phyloP scores from a whole-genome alignment of 1,140 invertebrate genomes.

The Pararge aegeria region DNA sequence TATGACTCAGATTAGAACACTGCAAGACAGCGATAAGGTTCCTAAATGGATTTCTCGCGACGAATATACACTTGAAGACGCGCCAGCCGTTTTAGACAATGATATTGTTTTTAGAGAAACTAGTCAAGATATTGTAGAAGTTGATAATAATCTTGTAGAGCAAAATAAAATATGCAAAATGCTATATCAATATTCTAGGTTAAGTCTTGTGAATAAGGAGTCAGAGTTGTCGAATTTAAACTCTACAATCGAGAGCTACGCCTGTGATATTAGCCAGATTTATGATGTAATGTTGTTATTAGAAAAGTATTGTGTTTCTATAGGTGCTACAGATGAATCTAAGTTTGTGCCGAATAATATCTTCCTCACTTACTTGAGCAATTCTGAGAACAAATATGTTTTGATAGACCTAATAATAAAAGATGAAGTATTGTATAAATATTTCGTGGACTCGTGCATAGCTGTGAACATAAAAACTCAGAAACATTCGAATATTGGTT shows the following conservation, averaged over 20 bases:
- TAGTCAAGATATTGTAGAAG: slow-evolving; percentile 66
- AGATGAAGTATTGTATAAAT: slow-evolving; percentile 68
- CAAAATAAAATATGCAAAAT: slow-evolving; percentile 58
- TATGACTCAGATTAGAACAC: slow-evolving; percentile 19
- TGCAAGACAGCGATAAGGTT: slow-evolving; percentile 36
- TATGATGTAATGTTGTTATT: slow-evolving; percentile 64
- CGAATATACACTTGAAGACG: slow-evolving; percentile 40
- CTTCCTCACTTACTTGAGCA: slow-evolving; percentile 66
- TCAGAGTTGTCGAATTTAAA: slow-evolving; percentile 64
- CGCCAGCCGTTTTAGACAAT: slow-evolving; percentile 38
- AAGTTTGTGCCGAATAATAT: slow-evolving; percentile 67
- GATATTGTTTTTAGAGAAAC: slow-evolving; percentile 71
- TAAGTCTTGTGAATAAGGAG: slow-evolving; percentile 67
- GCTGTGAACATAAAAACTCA: slow-evolving; percentile 66
- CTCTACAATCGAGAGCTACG: slow-evolving; percentile 57
- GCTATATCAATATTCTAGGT: slow-evolving; percentile 70
- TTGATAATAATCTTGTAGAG: slow-evolving; percentile 60
- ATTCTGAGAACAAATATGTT: slow-evolving; percentile 41
- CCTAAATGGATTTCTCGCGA: slow-evolving; percentile 47
- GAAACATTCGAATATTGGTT: slow-evolving; percentile 59
- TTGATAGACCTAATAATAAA: slow-evolving; percentile 61
- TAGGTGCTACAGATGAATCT: slow-evolving; percentile 60
- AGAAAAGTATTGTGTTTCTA: slow-evolving; percentile 63
- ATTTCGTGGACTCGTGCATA: slow-evolving; percentile 76
- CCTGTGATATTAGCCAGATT: slow-evolving; percentile 73